phyloP scores from a whole-genome alignment of 2,113 vertebrate genomes.

The Pterophyllum scalare region DNA sequence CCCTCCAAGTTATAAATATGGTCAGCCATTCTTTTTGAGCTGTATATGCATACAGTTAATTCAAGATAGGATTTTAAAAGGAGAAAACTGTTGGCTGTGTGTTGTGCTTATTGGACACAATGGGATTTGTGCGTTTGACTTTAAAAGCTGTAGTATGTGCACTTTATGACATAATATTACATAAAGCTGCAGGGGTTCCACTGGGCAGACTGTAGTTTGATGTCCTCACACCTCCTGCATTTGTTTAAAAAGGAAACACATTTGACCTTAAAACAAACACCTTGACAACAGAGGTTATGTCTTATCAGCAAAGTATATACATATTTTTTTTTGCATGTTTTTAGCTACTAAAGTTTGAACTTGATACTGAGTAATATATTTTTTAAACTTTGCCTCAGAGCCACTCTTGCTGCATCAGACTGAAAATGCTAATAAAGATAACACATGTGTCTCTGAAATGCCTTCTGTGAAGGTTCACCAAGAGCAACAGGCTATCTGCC shows the following conservation, averaged over 20 bases:
- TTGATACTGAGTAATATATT: constrained; percentile 5
- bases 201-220: constrained; percentile 1
- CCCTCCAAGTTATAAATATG: background rate
- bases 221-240: background rate
- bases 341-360: constrained; percentile 29
- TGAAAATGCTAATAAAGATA: background rate
- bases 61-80: background rate
- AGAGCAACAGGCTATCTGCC: constrained; percentile 47
- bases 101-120: constrained; percentile 32
- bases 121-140: constrained; percentile 12
- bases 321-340: constrained; percentile 41
- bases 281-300: constrained; percentile 62
- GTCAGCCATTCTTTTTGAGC: background rate
- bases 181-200: constrained; percentile 32
- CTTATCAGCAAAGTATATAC: constrained; percentile 59
- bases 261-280: constrained; percentile 56
- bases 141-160: constrained; percentile 63
- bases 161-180: constrained; percentile 72
- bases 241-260: constrained; percentile 35
- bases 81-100: background rate
- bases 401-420: constrained; percentile 8
- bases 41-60: constrained; percentile 44
- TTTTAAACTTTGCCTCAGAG: constrained; percentile 16
- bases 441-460: constrained; percentile 17
- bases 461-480: constrained; percentile 76